These are phyloP conservation scores for Limnephilus auricula DNA, from an alignment of 2,888 invertebrate genomes.

Conservation along the genomic window DNA sequence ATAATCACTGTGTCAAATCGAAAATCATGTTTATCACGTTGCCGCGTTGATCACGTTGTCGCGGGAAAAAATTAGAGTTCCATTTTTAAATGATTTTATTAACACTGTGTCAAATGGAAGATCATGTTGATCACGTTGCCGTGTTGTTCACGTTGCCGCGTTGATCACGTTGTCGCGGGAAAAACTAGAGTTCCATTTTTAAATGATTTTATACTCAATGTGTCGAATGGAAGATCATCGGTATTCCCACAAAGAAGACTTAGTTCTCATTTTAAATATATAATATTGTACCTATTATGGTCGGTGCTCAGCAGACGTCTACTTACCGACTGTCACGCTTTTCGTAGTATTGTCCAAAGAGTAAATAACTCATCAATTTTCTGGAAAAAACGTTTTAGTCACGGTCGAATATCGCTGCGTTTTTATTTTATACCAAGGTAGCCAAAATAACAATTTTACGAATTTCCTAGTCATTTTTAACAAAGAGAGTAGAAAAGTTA, in stretches of 20 bases:
- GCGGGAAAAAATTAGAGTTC: background rate
- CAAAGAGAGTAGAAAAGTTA: background rate
- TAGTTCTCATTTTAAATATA: background rate
- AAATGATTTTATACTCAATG: background rate
- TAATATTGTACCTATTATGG: background rate
- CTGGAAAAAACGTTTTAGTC: slow-evolving; percentile 18
- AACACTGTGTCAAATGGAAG: background rate
- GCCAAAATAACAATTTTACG: background rate
- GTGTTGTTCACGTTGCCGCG: no score
- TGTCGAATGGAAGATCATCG: background rate
- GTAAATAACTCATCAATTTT: background rate
- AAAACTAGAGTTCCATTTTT: background rate
- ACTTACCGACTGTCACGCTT: slow-evolving; percentile 15
- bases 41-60: no score
- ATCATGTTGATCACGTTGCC: no score
- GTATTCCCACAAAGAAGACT: background rate
- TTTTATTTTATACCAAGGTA: background rate
- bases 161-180: background rate
- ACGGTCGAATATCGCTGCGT: background rate
- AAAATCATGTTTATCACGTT: no score
- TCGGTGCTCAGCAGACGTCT: background rate
- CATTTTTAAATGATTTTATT: background rate
- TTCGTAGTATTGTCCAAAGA: slow-evolving; percentile 4
- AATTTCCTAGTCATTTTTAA: background rate
- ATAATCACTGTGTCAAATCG: background rate